Base-by-base conservation (phyloP, 2,113 vertebrate species). In the Salminus brasiliensis region DNA sequence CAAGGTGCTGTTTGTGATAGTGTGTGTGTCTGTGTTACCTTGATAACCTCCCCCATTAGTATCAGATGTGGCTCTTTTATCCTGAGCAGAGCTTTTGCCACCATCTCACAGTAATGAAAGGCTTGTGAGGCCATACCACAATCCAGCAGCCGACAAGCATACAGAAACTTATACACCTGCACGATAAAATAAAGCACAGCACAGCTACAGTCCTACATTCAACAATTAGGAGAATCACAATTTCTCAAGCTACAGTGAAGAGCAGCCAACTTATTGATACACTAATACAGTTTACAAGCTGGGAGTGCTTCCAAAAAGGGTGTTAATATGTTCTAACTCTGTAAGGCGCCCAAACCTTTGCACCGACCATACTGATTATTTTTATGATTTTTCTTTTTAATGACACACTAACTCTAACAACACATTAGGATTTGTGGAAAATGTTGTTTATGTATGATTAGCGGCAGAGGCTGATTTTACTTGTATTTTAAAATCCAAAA, bases 101-200 rank as follows among this genome's bases (percentile, higher is more conserved):
- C 83, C 74, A 94, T 93, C 89, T 98, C 97, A 0, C 96, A 97
- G 89, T 98, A 98, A 80, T 96, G 94, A 84, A 96, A 91, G 32
- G 96, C 96, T 86, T 94, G 95, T 18, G 94, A 93, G 0, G 90
- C 69, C 7, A 97, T 91, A 9, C 96, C 96, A 0, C 92, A 92
- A 87, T 97, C 97, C 0, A 93, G 88, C 90, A 98, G 89, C 4
- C 95, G 93, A 85, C 92, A 91, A 27, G 96, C 96, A 0, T 98
- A 98, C 69, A 98, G 90, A 68, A 98, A 90, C 85, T 97, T 98
- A 81, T 95, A 98, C 13, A 94, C 93, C 97, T 98, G 36, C 3
- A 34, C 62, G 84, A 30, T 23, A 60, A 84, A 69, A 74, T 45
- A 45, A 23, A 85, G 13, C n/a, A 76, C 62, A 85, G 13, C n/a